Base-by-base conservation (phyloP, 2,113 vertebrate species). In the Scytalopus superciliaris region DNA sequence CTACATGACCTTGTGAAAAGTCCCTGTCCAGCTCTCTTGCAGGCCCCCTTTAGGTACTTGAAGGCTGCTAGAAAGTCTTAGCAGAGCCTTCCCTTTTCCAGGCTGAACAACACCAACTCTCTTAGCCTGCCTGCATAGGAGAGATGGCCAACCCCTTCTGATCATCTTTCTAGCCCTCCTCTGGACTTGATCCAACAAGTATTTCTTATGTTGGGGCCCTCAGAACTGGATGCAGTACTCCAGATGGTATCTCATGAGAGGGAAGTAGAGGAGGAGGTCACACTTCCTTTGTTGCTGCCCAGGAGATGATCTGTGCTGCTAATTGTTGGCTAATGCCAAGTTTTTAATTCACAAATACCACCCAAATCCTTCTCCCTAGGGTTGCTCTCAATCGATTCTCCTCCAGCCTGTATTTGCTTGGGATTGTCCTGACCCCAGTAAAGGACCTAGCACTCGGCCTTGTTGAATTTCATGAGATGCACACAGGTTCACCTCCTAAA, bases 11-110 rank as follows among this genome's bases (percentile, higher is more conserved):
- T 17, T 30, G 19, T 14, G 33, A 30, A 60, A 52, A 21, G 23
- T 30, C 44, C 16, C 18, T 2, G 0, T 67, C 13, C 52, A 52
- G 15, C 28, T 66, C 7, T 53, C 23, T 68, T 0, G 0, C 28
- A 67, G 28, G 15, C 15, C 2, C 24, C 14, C 24, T 82, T 52
- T 9, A 59, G 53, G 22, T 24, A 14, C 16, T 75, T 23, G 27
- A 45, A 67, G 23, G 10, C 28, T 53, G 28, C 8, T 40, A 33
- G 57, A 40, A n/a, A 17, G 19, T 40, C 16, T 77, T 35, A 40
- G 4, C 12, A 25, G 33, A 59, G 23, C 12, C 39, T 22, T 31
- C 39, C 25, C 22, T 63, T 39, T 44, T 25, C n/a, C 31, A 16
- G 31, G 24, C 22, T 50, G 45, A 50, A 40, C 35, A 63, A 77